Base-by-base conservation (phyloP, 2,888 invertebrate genomes). In the Schrankia costaestrigalis region DNA sequence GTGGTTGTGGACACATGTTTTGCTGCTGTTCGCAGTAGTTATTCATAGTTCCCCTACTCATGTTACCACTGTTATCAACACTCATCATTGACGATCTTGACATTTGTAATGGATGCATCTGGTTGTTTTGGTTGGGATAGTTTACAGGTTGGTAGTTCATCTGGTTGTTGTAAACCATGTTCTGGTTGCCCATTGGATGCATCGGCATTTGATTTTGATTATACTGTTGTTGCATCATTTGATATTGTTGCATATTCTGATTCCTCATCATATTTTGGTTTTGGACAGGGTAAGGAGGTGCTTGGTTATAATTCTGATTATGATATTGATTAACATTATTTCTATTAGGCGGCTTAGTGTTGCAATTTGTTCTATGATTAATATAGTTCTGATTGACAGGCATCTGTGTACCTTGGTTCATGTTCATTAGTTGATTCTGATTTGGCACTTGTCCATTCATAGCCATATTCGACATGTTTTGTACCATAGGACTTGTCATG, bases 51-150 rank as follows among this genome's bases (percentile, higher is more conserved):
- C 83, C 84, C 38, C 85, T 62, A 39, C 65, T 74, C 76, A 83
- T 80, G 35, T 79, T 83, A 0, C 78, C 82, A 35, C 82, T 86
- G 48, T 79, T 86, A 37, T 87, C 86, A 0, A 86, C 85, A 35
- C 87, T 87, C 87, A 87, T 87, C 28, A 82, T 62, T 0, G 87
- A 87, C 2, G 86, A 85, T 37, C 86, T 73, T 0, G 86, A 87
- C 76, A 85, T 78, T 60, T 86, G 86, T 56, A 82, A 52, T 1
- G 72, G 77, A 55, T 85, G 76, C 63, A 82, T 77, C 38, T 79
- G 84, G 31, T 66, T 76, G 25, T 54, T 69, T 56, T 78, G 82
- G 41, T 72, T 77, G 1, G 61, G 56, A 41, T 84, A 85, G 39
- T 61, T 78, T 12, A 69, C 55, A 0, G 63, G 67, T 50, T 79